These are phyloP conservation scores for Rhagium mordax DNA, from an alignment of 2,888 invertebrate genomes.

Conservation along the genomic window DNA sequence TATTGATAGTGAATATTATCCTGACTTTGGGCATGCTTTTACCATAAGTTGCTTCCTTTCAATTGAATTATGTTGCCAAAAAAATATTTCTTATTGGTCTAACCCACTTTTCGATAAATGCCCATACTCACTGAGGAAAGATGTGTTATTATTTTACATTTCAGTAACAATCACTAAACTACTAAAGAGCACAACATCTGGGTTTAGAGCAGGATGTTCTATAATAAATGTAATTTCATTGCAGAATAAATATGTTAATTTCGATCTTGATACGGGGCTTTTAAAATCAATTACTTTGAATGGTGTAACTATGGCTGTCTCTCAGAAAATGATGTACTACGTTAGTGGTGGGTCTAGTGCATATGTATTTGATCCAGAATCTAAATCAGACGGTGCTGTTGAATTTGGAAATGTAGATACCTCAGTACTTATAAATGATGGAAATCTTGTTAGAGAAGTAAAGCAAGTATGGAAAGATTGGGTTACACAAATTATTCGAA, in stretches of 20 bases:
- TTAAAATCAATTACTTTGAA: conserved; percentile 35
- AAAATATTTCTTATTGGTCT: too few species aligned
- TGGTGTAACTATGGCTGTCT: conserved; percentile 10
- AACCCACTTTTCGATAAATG: too few species aligned
- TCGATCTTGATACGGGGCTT: conserved; percentile 2
- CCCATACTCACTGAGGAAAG: too few species aligned
- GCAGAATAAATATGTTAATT: conserved; percentile 22
- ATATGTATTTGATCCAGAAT: conserved; percentile 22
- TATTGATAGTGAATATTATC: too few species aligned
- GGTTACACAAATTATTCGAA: conserved; percentile 78
- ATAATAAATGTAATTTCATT: neutral
- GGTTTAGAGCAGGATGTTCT: neutral
- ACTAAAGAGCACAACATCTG: too few species aligned
- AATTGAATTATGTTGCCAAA: too few species aligned
- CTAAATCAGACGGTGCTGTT: neutral
- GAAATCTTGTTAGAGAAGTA: conserved; percentile 73
- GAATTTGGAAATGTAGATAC: conserved; percentile 11
- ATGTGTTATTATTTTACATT: too few species aligned
- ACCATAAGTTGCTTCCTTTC: too few species aligned
- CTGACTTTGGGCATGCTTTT: too few species aligned
- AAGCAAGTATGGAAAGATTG: conserved; percentile 77
- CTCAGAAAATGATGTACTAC: conserved; percentile 30
- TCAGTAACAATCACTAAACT: too few species aligned
- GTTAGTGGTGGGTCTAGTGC: neutral
- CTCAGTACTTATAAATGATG: conserved; percentile 77